Evolutionary conservation across 2,113 vertebrate species (phyloP).

Genomic region (Perca flavescens): DNA sequence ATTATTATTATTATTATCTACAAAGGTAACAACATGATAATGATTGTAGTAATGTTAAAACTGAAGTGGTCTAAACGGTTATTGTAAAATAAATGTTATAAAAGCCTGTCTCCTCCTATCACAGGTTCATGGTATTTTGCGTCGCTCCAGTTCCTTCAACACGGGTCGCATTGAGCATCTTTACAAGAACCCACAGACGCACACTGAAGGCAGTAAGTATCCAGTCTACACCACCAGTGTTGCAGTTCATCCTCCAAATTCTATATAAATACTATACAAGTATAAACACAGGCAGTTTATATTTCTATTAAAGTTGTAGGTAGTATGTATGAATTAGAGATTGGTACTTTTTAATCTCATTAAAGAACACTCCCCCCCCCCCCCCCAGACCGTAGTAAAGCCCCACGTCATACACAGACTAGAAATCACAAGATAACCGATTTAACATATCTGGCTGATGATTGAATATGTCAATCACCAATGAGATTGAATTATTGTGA

Average conservation of each 20-base stretch:
- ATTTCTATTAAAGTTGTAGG: background rate
- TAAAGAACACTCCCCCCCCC: no score
- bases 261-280: background rate
- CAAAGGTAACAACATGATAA: background rate
- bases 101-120: background rate
- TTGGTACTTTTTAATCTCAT: background rate
- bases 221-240: no score
- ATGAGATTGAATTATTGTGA: background rate
- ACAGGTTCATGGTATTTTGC: constrained; percentile 96
- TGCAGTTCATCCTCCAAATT: no score
- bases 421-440: no score
- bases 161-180: constrained; percentile 98
- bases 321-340: background rate
- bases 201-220: constrained; percentile 96
- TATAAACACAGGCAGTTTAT: background rate
- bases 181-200: constrained; percentile 95
- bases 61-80: no score
- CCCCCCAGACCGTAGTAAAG: no score
- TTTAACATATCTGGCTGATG: background rate
- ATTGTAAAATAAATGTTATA: background rate
- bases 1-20: background rate
- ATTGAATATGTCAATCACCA: background rate
- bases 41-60: background rate
- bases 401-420: no score
- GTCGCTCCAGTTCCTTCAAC: constrained; percentile 98